Conservation (phyloP, 2,797 vertebrate genomes). For the Spondyliosoma cantharus region DNA sequence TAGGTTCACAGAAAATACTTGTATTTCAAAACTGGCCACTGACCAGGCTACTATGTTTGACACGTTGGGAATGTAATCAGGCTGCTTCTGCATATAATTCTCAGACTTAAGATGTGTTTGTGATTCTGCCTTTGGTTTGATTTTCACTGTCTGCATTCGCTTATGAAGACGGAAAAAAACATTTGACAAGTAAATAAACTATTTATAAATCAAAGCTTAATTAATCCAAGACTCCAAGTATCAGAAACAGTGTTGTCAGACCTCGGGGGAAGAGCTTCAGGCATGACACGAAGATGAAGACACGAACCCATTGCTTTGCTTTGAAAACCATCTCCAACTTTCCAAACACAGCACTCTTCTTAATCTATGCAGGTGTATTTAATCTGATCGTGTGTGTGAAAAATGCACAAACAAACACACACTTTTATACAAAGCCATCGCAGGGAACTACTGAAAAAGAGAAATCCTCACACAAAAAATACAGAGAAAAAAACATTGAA, state of each 20-base stretch:
- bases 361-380: no score
- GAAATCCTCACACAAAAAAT: neutral
- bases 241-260: slow-evolving; percentile 10
- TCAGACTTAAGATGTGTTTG: neutral
- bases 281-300: neutral
- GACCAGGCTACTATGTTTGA: no score
- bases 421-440: neutral
- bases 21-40: no score
- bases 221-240: slow-evolving; percentile 7
- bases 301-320: neutral
- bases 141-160: neutral
- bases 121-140: neutral
- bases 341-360: no score
- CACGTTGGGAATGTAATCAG: no score
- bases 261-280: neutral
- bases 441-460: neutral
- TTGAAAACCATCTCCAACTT: neutral
- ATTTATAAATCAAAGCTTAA: neutral
- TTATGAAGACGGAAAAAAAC: neutral
- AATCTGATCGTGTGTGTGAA: no score
- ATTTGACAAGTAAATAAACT: neutral
- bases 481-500: slow-evolving; percentile 1
- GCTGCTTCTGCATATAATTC: neutral
- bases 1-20: no score
- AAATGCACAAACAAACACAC: neutral